Evolutionary conservation across 2,797 vertebrate genomes (phyloP), one percentile per base, ranked within the genome.

Genomic region (Myoxocephalus aenaeus): DNA sequence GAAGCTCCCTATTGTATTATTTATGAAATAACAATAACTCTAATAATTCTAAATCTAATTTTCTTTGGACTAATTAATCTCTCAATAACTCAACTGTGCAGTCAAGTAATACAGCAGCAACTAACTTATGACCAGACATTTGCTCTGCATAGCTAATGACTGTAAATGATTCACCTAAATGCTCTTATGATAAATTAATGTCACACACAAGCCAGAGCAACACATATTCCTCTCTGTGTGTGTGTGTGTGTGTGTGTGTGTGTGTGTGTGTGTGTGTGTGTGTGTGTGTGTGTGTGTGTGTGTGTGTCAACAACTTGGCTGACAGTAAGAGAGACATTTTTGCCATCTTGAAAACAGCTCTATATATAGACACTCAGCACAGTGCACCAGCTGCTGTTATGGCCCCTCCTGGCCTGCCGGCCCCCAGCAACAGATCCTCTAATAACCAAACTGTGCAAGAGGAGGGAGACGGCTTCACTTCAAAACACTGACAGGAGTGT

Each of bases 401-500:
- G 57, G 80, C 83, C 83, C 83, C 56, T 75, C 15, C 67, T 82
- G 81, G 81, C 71, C 79, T 1, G 34, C 40, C 3, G 2, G 64
- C 70, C 89, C 92, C 84, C 91, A 92, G 95, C 94, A 93, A 95
- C 94, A 93, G 88, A 83, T 75, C 75, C 86, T n/a, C 82, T 91
- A 91, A 93, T 93, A 94, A 90, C 84, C 71, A 61, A 42, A 14
- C 44, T 57, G 70, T n/a, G 73, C 57, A 40, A 17, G 12, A 64
- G 38, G 54, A 62, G 64, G 25, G 34, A 59, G 54, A 62, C 10
- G 65, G 50, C 34, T 73, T n/a, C 57, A 77, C 22, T 44, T 70
- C 12, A 20, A 20, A 59, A 77, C 50, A 53, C 69, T 27, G 51
- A 65, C 70, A 48, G 34, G 65, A 50, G 65, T 3, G 36, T 42